Conservation (phyloP, 2,797 vertebrate genomes). For the Leptoclinus maculatus region DNA sequence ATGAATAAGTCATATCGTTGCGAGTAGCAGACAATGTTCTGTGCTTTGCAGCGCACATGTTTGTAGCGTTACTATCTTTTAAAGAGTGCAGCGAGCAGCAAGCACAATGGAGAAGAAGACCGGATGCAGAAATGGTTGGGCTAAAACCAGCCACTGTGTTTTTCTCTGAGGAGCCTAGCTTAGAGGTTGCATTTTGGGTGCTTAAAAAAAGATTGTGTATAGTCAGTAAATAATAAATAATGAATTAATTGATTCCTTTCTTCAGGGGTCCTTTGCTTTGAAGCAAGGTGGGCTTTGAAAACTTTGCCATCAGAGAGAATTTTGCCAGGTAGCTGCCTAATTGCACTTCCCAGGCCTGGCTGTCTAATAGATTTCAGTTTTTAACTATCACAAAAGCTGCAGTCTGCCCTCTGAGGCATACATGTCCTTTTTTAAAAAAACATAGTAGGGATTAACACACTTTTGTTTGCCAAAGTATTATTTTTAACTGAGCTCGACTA, state of each 20-base stretch:
- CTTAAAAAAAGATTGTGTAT: slow-evolving; percentile 70
- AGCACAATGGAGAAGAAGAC: slow-evolving; percentile 41
- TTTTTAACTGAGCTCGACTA: slow-evolving; percentile 43
- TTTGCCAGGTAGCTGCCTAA: slow-evolving; percentile 74
- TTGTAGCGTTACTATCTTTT: slow-evolving; percentile 34
- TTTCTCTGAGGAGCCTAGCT: slow-evolving; percentile 59
- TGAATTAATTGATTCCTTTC: slow-evolving; percentile 70
- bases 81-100: slow-evolving; percentile 37
- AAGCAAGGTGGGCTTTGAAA: slow-evolving; percentile 73
- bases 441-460: slow-evolving; percentile 47
- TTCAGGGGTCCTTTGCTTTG: slow-evolving; percentile 64
- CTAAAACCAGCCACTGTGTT: slow-evolving; percentile 72
- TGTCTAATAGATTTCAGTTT: slow-evolving; percentile 58
- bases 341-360: slow-evolving; percentile 68
- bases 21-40: slow-evolving; percentile 52
- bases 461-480: slow-evolving; percentile 52
- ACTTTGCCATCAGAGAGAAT: slow-evolving; percentile 67
- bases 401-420: slow-evolving; percentile 59
- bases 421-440: slow-evolving; percentile 60
- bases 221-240: slow-evolving; percentile 76
- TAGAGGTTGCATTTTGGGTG: slow-evolving; percentile 64
- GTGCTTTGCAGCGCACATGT: slow-evolving; percentile 44
- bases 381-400: slow-evolving; percentile 64
- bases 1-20: slow-evolving; percentile 76
- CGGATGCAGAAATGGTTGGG: slow-evolving; percentile 46